Conservation (phyloP, 2,797 vertebrate genomes). For the Leptoclinus maculatus region DNA sequence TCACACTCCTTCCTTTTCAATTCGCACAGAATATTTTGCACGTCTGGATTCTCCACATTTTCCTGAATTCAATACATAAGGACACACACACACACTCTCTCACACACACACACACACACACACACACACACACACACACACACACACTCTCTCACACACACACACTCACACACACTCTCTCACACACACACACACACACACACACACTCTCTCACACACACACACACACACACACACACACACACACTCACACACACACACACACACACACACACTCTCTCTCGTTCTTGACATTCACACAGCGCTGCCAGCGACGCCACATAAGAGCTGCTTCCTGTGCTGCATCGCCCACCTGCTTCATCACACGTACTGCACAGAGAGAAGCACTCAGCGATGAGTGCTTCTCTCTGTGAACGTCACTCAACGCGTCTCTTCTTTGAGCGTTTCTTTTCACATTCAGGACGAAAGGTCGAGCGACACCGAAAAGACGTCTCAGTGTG, state of each 20-base stretch:
- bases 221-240: constrained; percentile 15
- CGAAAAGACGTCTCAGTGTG: no score
- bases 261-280: constrained; percentile 22
- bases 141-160: no score
- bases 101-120: constrained; percentile 15
- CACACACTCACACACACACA: background rate
- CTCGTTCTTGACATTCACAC: constrained; percentile 63
- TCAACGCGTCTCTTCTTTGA: constrained; percentile 30
- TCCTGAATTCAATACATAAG: background rate
- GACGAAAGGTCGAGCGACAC: background rate
- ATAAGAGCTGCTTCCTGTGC: constrained; percentile 62
- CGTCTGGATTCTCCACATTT: constrained; percentile 9
- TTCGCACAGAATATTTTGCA: background rate
- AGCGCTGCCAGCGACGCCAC: constrained; percentile 36
- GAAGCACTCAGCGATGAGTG: no score
- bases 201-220: constrained; percentile 42
- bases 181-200: constrained; percentile 14
- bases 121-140: constrained; percentile 17
- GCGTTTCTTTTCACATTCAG: background rate
- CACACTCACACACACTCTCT: constrained; percentile 22
- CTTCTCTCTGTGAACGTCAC: constrained; percentile 32
- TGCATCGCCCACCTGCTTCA: constrained; percentile 65
- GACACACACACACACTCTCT: background rate
- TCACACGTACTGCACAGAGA: background rate
- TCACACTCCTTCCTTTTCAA: constrained; percentile 19